Base-by-base conservation (phyloP, 2,888 invertebrate species). In the Pyrgus malvae region DNA sequence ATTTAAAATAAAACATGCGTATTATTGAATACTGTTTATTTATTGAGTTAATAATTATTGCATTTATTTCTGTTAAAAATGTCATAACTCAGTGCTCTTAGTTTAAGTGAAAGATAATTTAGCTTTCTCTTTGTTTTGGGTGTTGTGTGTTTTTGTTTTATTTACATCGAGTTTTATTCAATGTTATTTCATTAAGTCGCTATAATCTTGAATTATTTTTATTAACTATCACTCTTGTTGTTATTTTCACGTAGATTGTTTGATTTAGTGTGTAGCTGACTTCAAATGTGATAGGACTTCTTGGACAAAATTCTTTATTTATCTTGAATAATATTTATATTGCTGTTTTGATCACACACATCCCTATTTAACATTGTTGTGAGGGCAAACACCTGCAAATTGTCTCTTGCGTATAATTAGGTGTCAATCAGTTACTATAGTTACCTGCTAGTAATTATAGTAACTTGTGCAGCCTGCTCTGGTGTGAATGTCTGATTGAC, bases 61-160 rank as follows among this genome's bases (percentile, higher is more conserved):
- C 5, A 8, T 31, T 33, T 37, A 29, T 19, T 21, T 19, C 25
- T 41, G 11, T 37, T 25, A 35, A 23, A 44, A n/a, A 27, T 35
- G 11, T 50, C 35, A 48, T 35, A 11, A 11, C 50, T 50, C 50
- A 23, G 41, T 25, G 19, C 12, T 29, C 6, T 49, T 51, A 51
- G 42, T 42, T 51, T 42, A 25, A 51, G 50, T 17, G 35, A 44
- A 17, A 33, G 48, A 48, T 55, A 37, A 4, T 19, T 19, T 38
- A 38, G n/a, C n/a, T 57, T 19, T 17, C 54, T 58, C 45, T 16
- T 19, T 25, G 58, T 64, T 63, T 62, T 63, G 62, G 57, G 66
- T 65, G 64, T 61, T 59, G 68, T 65, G 67, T 65, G 68, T 60
- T 64, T 61, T 63, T 65, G 63, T 64, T 65, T 63, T 58, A 53